Conservation (phyloP, 2,888 invertebrate species). For the Herminia tarsipennalis region DNA sequence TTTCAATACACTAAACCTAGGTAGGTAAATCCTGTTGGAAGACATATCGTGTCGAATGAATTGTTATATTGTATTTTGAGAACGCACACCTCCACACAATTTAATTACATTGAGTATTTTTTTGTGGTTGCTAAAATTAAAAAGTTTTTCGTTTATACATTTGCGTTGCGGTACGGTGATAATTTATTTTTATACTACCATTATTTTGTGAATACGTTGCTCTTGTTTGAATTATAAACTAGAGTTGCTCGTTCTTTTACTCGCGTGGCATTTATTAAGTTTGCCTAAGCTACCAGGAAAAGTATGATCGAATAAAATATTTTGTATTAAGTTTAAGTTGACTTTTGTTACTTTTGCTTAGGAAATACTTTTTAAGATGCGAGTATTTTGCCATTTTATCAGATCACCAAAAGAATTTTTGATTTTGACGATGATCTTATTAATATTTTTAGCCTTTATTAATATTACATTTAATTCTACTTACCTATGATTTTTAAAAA, state of each 20-base stretch:
- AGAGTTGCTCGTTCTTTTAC: constrained; percentile 10
- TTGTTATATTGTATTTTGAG: constrained; percentile 18
- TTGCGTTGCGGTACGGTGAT: constrained; percentile 26
- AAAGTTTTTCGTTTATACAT: constrained; percentile 29
- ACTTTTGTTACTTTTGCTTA: neutral
- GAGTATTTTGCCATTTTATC: too few relatives aligned
- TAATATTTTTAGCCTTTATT: too few relatives aligned
- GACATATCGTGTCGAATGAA: constrained; percentile 35
- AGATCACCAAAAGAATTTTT: too few relatives aligned
- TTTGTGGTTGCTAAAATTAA: constrained; percentile 34
- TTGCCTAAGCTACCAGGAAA: constrained; percentile 1
- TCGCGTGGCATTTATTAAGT: constrained; percentile 17
- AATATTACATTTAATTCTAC: too few relatives aligned
- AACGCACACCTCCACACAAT: constrained; percentile 18
- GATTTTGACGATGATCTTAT: too few relatives aligned
- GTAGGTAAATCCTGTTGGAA: constrained; percentile 27
- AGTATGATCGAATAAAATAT: constrained; percentile 5
- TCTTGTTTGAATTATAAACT: constrained; percentile 36
- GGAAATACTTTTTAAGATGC: neutral
- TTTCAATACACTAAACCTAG: constrained; percentile 42
- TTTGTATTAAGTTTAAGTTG: neutral
- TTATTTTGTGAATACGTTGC: constrained; percentile 30
- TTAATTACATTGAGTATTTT: constrained; percentile 34
- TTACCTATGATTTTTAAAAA: too few relatives aligned
- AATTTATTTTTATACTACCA: constrained; percentile 31